These are phyloP conservation scores for Dendrolimus houi DNA, from an alignment of 2,888 invertebrate species.

Conservation along the genomic window DNA sequence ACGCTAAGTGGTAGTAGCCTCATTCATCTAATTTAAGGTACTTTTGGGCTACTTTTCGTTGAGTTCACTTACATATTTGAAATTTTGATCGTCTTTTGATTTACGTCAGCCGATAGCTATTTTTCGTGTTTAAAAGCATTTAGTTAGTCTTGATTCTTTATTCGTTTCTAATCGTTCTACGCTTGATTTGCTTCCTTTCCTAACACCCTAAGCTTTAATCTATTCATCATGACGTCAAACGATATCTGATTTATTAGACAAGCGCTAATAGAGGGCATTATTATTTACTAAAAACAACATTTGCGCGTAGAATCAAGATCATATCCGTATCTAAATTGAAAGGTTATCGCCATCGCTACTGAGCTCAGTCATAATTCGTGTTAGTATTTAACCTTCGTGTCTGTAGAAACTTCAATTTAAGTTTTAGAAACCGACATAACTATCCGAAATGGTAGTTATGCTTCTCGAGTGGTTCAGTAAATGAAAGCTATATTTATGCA, in stretches of 20 bases:
- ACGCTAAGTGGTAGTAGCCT: constrained; percentile 16
- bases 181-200: background rate
- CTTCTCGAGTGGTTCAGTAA: too few relatives aligned
- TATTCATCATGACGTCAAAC: constrained; percentile 36
- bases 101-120: background rate
- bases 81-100: background rate
- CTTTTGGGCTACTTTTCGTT: background rate
- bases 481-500: too few relatives aligned
- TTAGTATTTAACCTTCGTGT: too few relatives aligned
- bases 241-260: constrained; percentile 18
- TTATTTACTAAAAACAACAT: background rate
- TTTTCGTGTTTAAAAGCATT: background rate
- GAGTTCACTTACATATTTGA: background rate
- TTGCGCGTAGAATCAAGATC: background rate
- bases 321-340: constrained; percentile 9
- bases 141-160: background rate
- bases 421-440: too few relatives aligned
- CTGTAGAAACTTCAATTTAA: too few relatives aligned
- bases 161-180: background rate
- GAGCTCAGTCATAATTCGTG: too few relatives aligned
- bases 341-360: constrained; percentile 19
- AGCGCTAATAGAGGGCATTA: constrained; percentile 21
- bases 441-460: too few relatives aligned
- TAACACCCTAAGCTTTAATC: background rate
- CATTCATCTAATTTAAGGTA: constrained; percentile 9